A percentile compares a stretch with the other conserved stretches of the same genome.
phyloP scores from a whole-genome alignment of 1,140 invertebrate species.

The Meloidogyne exigua region DNA sequence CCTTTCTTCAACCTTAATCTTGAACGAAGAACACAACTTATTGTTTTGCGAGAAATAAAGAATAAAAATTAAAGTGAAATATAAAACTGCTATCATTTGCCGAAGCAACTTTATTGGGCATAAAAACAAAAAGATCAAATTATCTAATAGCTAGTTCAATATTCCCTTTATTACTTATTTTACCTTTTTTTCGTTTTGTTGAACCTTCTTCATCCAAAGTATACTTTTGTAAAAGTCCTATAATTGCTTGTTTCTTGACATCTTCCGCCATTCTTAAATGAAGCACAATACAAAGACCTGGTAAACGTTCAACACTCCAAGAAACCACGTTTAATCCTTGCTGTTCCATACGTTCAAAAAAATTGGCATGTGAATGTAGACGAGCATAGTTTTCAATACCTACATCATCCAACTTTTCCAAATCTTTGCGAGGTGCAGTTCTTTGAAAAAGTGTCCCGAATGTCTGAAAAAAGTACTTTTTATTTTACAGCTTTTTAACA shows the following conservation, averaged over 20 bases:
- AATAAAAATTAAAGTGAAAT: background rate
- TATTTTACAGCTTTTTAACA: background rate
- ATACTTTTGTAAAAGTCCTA: background rate
- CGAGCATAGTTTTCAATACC: background rate
- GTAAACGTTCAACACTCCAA: constrained; percentile 9
- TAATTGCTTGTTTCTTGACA: constrained; percentile 11
- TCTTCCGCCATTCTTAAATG: constrained; percentile 24
- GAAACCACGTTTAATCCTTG: constrained; percentile 11
- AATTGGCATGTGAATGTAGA: constrained; percentile 12
- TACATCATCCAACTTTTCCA: background rate
- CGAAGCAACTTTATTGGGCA: background rate
- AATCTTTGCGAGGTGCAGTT: background rate
- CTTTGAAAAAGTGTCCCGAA: background rate
- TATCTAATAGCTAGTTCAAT: background rate
- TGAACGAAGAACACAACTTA: background rate
- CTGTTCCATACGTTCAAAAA: constrained; percentile 31
- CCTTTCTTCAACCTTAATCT: background rate
- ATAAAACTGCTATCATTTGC: background rate
- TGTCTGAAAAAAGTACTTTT: background rate
- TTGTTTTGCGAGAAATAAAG: background rate
- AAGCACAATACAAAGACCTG: constrained; percentile 42
- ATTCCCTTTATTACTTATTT: background rate
- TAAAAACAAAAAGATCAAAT: background rate
- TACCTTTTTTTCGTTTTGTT: background rate
- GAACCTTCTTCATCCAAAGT: background rate